Percentiles rank a stretch among this genome's conserved stretches.
These are phyloP conservation scores for Lithophane ornitopus DNA, from an alignment of 2,888 invertebrate genomes.

Conservation along the genomic window DNA sequence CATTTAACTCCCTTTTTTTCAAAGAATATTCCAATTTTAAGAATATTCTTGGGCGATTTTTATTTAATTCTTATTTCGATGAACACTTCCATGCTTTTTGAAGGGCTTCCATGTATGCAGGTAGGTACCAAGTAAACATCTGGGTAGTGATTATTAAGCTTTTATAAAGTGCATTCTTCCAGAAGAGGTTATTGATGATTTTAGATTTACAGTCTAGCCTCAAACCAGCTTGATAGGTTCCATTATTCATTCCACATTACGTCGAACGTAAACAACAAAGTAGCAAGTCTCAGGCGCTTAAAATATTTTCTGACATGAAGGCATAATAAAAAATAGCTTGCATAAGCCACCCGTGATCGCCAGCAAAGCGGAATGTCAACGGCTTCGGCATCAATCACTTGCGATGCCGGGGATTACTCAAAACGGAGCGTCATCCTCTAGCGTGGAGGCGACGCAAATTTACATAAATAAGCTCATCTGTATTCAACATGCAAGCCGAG, in stretches of 20 bases:
- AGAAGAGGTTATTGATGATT: slow-evolving; percentile 16
- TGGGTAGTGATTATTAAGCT: neutral
- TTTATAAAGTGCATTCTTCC: neutral
- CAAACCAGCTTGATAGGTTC: slow-evolving; percentile 34
- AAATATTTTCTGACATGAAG: slow-evolving; percentile 58
- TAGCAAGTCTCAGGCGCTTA: slow-evolving; percentile 52
- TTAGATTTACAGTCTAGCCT: slow-evolving; percentile 28
- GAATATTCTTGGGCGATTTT: neutral
- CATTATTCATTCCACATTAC: slow-evolving; percentile 49
- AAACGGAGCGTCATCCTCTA: slow-evolving; percentile 81
- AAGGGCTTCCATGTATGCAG: neutral
- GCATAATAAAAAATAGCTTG: slow-evolving; percentile 65
- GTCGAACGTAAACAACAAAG: slow-evolving; percentile 37
- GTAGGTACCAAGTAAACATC: too few species aligned
- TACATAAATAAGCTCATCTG: slow-evolving; percentile 90
- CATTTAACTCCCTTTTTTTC: neutral
- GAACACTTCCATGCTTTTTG: neutral
- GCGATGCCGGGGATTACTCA: slow-evolving; percentile 84
- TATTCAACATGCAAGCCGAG: slow-evolving; percentile 86
- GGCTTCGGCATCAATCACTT: slow-evolving; percentile 86
- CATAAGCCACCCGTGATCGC: slow-evolving; percentile 69
- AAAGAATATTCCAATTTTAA: neutral
- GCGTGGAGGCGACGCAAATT: slow-evolving; percentile 82
- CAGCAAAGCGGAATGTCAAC: slow-evolving; percentile 80
- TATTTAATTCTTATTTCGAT: neutral